Percentiles rank a stretch among this genome's conserved stretches.
Conservation (phyloP, 1,140 invertebrate species). For the Scaptomyza pallida region DNA sequence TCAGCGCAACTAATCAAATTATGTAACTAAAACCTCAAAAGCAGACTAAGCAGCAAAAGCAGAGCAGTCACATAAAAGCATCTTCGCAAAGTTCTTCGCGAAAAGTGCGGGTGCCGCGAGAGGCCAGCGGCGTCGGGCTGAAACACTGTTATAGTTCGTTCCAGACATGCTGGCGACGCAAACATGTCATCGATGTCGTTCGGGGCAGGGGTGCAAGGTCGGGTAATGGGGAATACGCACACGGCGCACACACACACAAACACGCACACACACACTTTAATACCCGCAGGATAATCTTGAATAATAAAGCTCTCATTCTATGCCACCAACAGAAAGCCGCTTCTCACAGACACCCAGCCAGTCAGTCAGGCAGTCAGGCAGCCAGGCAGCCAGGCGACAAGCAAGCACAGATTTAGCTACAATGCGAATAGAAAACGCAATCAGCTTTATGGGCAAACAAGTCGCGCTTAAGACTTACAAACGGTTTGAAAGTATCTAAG, state of each 20-base stretch:
- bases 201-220: background rate
- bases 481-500: background rate
- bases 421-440: conserved; percentile 13
- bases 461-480: conserved; percentile 3
- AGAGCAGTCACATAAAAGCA: conserved; percentile 39
- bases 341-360: background rate
- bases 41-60: conserved; percentile 32
- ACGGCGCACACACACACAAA: too few relatives aligned
- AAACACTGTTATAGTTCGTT: conserved; percentile 45
- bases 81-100: conserved; percentile 1
- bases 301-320: conserved; percentile 63
- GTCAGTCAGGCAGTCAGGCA: conserved; percentile 1
- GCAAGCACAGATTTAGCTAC: conserved; percentile 8
- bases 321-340: conserved; percentile 8
- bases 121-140: conserved; percentile 7
- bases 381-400: conserved; percentile 36
- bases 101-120: conserved; percentile 24
- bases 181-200: conserved; percentile 73
- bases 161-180: conserved; percentile 79
- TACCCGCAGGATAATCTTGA: conserved; percentile 79
- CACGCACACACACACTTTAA: too few relatives aligned
- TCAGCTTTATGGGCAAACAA: conserved; percentile 10
- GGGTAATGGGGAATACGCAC: conserved; percentile 45
- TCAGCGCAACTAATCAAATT: conserved; percentile 70
- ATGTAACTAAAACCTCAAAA: conserved; percentile 66